Evolutionary conservation across 2,113 vertebrate genomes (phyloP).

Genomic region (Catharus fuscescens): DNA sequence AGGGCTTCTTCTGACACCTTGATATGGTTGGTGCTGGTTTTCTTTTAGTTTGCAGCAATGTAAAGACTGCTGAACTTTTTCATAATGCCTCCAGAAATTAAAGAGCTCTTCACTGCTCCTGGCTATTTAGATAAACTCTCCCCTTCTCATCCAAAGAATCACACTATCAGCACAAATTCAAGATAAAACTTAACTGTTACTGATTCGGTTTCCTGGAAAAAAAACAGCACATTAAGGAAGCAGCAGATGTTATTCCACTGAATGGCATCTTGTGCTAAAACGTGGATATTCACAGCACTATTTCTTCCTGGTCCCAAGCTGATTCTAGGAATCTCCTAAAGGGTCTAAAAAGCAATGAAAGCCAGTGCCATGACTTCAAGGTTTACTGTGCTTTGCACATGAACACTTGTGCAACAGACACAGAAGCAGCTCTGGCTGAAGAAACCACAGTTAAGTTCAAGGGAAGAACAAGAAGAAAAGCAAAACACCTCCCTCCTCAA

Average conservation of each 20-base stretch:
- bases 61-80: conserved; percentile 4
- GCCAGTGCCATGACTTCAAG: conserved; percentile 17
- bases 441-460: not conserved
- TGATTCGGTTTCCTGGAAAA: not conserved
- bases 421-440: not conserved
- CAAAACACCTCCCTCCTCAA: not conserved
- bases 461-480: not conserved
- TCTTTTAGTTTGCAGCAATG: not conserved
- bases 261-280: conserved; percentile 28
- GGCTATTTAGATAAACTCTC: not conserved
- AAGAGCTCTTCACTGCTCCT: not conserved
- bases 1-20: not conserved
- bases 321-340: conserved; percentile 4
- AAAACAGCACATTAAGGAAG: not conserved
- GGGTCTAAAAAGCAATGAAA: not conserved
- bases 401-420: not conserved
- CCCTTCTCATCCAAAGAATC: not conserved
- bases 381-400: not conserved
- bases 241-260: conserved; percentile 5
- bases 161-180: not conserved
- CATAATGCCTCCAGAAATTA: not conserved
- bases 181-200: conserved; percentile 34
- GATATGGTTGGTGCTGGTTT: not conserved
- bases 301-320: conserved; percentile 3
- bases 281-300: not conserved